Evolutionary conservation across 2,888 invertebrate species (phyloP).

Genomic region (Leptinotarsa rubiginosa): DNA sequence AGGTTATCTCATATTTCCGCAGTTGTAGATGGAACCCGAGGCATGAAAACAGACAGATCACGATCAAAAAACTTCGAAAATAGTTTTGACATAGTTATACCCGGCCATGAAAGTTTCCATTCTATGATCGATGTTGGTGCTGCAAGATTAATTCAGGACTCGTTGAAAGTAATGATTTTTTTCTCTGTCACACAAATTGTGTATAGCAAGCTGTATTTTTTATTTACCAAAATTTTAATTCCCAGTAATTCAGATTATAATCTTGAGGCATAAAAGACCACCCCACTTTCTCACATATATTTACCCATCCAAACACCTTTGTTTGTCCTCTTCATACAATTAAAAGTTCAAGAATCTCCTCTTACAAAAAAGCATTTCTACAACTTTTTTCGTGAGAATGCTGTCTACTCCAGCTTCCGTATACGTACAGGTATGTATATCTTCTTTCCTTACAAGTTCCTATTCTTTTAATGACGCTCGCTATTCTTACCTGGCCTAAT

Average conservation of each 20-base stretch:
- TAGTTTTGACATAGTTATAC: no score
- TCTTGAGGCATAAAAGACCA: neutral
- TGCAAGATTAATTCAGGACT: no score
- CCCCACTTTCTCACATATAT: slow-evolving; percentile 36
- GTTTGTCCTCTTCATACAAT: slow-evolving; percentile 36
- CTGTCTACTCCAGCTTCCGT: slow-evolving; percentile 44
- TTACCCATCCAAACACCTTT: slow-evolving; percentile 38
- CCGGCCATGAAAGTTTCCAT: no score
- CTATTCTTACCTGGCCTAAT: slow-evolving; percentile 55
- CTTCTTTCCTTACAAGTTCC: slow-evolving; percentile 36
- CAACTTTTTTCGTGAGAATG: slow-evolving; percentile 50
- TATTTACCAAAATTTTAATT: neutral
- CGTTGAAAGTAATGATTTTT: no score
- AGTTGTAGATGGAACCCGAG: no score
- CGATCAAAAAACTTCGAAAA: no score
- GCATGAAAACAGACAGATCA: no score
- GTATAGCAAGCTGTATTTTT: no score
- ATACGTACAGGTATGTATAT: slow-evolving; percentile 44
- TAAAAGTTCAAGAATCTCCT: slow-evolving; percentile 33
- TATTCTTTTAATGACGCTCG: slow-evolving; percentile 38
- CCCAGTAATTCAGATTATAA: neutral
- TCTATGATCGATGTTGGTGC: no score
- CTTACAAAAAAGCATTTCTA: slow-evolving; percentile 34
- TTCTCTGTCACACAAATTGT: no score
- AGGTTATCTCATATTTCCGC: no score